Conservation (phyloP, 2,797 vertebrate genomes). For the Cygnus olor region DNA sequence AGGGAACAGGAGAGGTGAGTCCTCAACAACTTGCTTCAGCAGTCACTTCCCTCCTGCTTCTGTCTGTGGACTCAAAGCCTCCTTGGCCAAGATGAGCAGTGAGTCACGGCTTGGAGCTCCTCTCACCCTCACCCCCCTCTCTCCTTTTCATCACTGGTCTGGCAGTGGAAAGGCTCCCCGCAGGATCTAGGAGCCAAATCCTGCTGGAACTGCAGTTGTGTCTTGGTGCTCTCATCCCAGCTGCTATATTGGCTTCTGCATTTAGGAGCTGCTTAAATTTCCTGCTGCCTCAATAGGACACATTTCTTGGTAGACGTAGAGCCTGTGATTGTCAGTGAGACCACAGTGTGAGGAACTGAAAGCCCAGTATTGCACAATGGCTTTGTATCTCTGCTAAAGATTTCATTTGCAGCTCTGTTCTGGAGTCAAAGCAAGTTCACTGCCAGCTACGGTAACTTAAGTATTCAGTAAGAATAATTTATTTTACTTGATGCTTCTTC, state of each 20-base stretch:
- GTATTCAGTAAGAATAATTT: not conserved
- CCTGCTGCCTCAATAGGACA: not conserved
- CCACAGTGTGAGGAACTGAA: not conserved
- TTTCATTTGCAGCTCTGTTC: not conserved
- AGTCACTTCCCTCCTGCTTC: not conserved
- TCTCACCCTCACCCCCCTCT: not conserved
- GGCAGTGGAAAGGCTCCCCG: conserved; percentile 6
- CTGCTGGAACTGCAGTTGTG: conserved; percentile 4
- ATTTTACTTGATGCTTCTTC: not conserved
- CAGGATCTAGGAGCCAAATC: not conserved
- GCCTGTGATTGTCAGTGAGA: not conserved
- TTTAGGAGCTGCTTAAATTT: not conserved
- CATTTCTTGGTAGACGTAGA: not conserved
- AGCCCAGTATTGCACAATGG: not conserved
- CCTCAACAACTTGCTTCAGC: not conserved
- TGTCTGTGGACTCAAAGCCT: fast-evolving
- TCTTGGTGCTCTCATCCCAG: not conserved
- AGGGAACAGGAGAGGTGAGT: not conserved
- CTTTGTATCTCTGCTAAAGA: not conserved
- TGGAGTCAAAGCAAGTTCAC: conserved; percentile 4
- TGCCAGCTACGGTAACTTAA: conserved; percentile 4
- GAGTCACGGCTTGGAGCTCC: conserved; percentile 25
- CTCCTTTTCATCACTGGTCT: conserved; percentile 12
- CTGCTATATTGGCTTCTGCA: not conserved
- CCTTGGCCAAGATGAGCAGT: not conserved